Conservation (phyloP, 23 tunicate species). For the Styela plicata region DNA sequence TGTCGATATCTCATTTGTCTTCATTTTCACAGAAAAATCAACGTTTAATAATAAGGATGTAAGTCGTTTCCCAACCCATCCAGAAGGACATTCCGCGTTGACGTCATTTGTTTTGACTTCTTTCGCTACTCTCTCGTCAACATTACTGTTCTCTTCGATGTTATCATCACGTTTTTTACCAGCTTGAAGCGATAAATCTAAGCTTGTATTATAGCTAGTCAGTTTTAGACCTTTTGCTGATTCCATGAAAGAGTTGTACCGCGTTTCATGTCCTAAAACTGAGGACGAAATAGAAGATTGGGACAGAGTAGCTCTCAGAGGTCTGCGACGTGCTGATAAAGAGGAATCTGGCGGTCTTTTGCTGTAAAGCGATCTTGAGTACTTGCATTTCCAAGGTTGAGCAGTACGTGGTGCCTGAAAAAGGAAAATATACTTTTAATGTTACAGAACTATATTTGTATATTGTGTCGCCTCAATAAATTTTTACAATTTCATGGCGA, state of each 20-base stretch:
- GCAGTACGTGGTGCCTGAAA: no score
- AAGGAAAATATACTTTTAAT: no score
- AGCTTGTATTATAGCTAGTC: neutral
- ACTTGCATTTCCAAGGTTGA: neutral
- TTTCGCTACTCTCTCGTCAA: neutral
- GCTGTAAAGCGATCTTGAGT: neutral
- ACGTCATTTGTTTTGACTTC: neutral
- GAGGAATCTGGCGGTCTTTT: neutral
- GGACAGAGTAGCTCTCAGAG: constrained; percentile 2
- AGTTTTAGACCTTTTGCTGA: neutral
- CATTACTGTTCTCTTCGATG: neutral
- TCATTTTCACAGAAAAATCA: neutral
- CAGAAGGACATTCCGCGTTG: neutral
- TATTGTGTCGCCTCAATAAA: no score
- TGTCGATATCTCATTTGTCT: neutral
- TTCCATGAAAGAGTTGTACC: neutral
- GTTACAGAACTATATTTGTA: no score
- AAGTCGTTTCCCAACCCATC: neutral
- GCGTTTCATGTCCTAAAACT: neutral
- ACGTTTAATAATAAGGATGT: neutral
- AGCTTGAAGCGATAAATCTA: neutral
- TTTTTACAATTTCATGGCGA: no score
- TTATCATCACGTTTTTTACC: neutral
- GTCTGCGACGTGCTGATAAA: neutral
- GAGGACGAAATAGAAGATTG: neutral